Percentiles rank a stretch among this genome's conserved stretches.
phyloP scores from a whole-genome alignment of 2,888 invertebrate genomes.

The Steinernema scapterisci region DNA sequence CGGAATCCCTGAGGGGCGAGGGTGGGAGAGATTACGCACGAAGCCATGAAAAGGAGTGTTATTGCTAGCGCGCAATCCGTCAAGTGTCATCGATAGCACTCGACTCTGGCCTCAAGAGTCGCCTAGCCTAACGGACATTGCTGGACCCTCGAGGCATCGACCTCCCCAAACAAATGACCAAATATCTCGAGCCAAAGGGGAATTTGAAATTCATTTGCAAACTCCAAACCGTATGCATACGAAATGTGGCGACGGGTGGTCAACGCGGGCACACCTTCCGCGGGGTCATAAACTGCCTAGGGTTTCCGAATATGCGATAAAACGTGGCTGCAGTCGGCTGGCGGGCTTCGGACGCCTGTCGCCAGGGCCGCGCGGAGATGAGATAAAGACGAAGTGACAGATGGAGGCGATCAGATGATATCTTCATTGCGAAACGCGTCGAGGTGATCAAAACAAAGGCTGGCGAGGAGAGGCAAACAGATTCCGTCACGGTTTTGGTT shows the following conservation, averaged over 20 bases:
- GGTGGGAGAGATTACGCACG: too few relatives aligned
- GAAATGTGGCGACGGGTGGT: background rate
- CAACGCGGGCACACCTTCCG: background rate
- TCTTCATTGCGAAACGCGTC: conserved; percentile 25
- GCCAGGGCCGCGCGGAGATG: conserved; percentile 30
- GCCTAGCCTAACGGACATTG: background rate
- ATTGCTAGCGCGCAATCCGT: conserved; percentile 4
- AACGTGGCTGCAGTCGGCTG: background rate
- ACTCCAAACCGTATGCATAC: background rate
- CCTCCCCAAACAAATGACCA: background rate
- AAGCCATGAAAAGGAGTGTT: too few relatives aligned
- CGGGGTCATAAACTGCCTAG: conserved; percentile 14
- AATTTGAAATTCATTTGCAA: background rate
- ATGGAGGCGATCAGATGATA: conserved; percentile 28
- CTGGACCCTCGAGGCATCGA: conserved; percentile 1
- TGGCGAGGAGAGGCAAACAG: background rate
- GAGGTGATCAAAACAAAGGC: conserved; percentile 22
- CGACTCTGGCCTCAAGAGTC: background rate
- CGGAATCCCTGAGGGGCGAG: too few relatives aligned
- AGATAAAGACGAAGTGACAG: conserved; percentile 27
- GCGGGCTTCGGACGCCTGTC: conserved; percentile 7
- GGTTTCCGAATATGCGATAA: conserved; percentile 15
- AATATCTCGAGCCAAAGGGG: background rate
- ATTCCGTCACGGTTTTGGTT: conserved; percentile 5
- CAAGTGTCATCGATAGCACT: conserved; percentile 28